These are phyloP conservation scores for Asarcornis scutulata DNA, from an alignment of 2,113 vertebrate genomes.

Conservation along the genomic window DNA sequence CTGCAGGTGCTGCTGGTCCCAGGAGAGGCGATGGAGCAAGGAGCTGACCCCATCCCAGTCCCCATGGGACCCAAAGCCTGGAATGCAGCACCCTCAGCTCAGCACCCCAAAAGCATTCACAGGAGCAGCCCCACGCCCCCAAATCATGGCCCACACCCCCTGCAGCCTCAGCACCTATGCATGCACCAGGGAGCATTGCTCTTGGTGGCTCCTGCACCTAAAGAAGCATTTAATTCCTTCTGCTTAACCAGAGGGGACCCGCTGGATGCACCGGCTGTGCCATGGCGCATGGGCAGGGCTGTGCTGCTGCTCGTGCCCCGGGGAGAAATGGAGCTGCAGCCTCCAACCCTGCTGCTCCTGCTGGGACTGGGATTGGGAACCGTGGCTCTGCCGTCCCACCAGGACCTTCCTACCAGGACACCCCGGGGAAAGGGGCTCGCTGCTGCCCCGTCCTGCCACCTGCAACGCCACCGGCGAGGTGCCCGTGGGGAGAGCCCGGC, in stretches of 20 bases:
- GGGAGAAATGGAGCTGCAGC: neutral
- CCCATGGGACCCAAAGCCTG: neutral
- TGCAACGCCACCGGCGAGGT: accelerated
- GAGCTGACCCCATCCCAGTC: neutral
- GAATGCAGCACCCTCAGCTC: constrained; percentile 43
- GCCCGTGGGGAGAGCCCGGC: neutral
- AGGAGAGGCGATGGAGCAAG: neutral
- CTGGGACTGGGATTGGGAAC: neutral
- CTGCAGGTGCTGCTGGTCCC: accelerated
- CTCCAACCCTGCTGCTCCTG: neutral
- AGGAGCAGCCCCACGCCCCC: neutral
- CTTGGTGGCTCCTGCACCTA: accelerated
- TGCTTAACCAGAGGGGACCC: neutral
- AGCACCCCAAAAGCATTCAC: constrained; percentile 50
- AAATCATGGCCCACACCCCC: neutral
- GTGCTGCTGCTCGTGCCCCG: too few relatives aligned
- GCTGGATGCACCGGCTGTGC: accelerated
- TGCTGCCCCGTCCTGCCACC: neutral
- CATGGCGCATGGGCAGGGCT: neutral
- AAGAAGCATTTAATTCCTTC: neutral
- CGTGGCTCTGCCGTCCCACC: accelerated
- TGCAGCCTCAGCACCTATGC: neutral
- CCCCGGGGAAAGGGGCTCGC: neutral
- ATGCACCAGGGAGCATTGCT: neutral
- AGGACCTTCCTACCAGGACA: neutral